These are phyloP conservation scores for Yponomeuta sedellus DNA, from an alignment of 2,888 invertebrate species.

Conservation along the genomic window DNA sequence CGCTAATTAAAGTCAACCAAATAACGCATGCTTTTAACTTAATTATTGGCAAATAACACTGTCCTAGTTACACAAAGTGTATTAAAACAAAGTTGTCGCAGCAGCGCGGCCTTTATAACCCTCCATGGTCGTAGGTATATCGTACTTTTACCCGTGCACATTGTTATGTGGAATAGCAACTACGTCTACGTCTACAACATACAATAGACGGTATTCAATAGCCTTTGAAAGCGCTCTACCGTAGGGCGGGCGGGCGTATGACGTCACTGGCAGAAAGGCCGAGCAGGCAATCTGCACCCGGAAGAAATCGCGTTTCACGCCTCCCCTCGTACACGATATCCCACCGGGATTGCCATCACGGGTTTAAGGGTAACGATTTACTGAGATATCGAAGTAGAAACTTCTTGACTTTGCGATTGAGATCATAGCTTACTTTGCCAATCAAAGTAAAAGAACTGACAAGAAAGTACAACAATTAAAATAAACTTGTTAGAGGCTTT, in stretches of 20 bases:
- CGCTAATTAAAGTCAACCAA: neutral
- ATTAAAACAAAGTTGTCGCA: neutral
- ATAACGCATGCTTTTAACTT: neutral
- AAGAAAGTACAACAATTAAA: neutral
- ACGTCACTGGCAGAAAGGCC: conserved; percentile 13
- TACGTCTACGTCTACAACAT: neutral
- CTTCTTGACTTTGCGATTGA: neutral
- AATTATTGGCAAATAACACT: neutral
- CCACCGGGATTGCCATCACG: neutral
- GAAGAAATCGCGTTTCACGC: conserved; percentile 30
- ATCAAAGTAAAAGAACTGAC: neutral
- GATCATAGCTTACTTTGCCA: neutral
- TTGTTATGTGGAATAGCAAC: neutral
- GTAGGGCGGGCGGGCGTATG: conserved; percentile 10
- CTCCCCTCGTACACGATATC: conserved; percentile 23
- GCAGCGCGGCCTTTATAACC: neutral
- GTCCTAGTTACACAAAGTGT: neutral
- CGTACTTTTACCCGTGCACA: neutral
- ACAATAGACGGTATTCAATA: neutral
- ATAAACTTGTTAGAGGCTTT: neutral
- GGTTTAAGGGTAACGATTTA: neutral
- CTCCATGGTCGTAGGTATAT: neutral
- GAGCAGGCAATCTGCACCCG: conserved; percentile 21
- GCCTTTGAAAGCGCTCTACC: neutral
- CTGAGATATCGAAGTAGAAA: neutral